phyloP scores from a whole-genome alignment of 2,797 vertebrate genomes.

The Melanotaenia parkinsoni region DNA sequence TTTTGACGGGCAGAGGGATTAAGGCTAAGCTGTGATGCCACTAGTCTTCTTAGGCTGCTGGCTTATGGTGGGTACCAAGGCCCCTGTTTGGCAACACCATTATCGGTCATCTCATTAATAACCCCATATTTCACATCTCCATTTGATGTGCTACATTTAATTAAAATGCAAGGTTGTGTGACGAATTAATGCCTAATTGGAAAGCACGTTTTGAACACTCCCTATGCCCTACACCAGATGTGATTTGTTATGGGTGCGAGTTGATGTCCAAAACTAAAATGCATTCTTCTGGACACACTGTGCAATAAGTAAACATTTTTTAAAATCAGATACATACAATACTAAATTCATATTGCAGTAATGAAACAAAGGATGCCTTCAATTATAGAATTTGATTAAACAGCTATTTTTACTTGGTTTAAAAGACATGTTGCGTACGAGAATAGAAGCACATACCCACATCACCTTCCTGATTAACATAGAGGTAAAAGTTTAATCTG shows the following conservation, averaged over 20 bases:
- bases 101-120: slow-evolving; percentile 87
- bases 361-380: slow-evolving; percentile 7
- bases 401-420: slow-evolving; percentile 20
- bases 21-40: slow-evolving; percentile 77
- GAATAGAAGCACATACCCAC: slow-evolving; percentile 7
- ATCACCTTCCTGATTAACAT: slow-evolving; percentile 32
- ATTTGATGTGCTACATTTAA: slow-evolving; percentile 84
- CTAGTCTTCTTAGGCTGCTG: slow-evolving; percentile 65
- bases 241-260: slow-evolving; percentile 57
- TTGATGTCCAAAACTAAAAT: slow-evolving; percentile 31
- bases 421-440: slow-evolving; percentile 7
- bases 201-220: slow-evolving; percentile 78
- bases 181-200: slow-evolving; percentile 82
- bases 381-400: slow-evolving; percentile 16
- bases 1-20: slow-evolving; percentile 82
- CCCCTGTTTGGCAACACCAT: slow-evolving; percentile 70
- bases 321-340: slow-evolving; percentile 1
- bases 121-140: slow-evolving; percentile 80
- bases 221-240: slow-evolving; percentile 56
- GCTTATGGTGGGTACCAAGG: slow-evolving; percentile 56
- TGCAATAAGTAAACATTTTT: neutral
- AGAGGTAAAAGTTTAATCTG: slow-evolving; percentile 27
- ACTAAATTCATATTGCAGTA: neutral
- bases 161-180: slow-evolving; percentile 82
- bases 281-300: neutral